Evolutionary conservation across 2,888 invertebrate genomes (phyloP).

Genomic region (Altica lythri): DNA sequence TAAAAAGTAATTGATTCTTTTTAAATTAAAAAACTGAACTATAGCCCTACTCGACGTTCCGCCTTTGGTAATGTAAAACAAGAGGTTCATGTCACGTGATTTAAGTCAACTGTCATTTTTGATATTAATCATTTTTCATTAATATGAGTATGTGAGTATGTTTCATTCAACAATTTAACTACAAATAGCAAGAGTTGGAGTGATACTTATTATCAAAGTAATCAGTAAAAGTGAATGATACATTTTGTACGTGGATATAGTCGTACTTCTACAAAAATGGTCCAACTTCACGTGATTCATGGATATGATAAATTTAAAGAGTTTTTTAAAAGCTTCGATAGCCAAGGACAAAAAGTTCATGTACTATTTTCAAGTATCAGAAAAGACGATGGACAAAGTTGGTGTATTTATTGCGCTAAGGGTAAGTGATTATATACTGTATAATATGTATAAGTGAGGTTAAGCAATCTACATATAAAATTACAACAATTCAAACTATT

Average conservation of each 20-base stretch:
- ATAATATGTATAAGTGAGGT: not conserved
- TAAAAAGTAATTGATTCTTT: no score
- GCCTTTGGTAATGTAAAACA: not conserved
- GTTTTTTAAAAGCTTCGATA: constrained; percentile 62
- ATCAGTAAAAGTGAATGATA: not conserved
- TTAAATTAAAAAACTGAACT: no score
- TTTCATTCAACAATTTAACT: no score
- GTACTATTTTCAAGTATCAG: constrained; percentile 72
- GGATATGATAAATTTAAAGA: constrained; percentile 68
- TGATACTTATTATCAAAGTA: no score
- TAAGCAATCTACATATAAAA: not conserved
- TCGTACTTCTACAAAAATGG: no score
- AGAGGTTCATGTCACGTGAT: not conserved
- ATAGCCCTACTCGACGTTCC: no score
- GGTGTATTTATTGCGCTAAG: constrained; percentile 88
- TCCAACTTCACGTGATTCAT: constrained; percentile 57
- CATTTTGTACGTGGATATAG: constrained; percentile 2
- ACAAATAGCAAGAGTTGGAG: no score
- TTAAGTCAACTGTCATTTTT: no score
- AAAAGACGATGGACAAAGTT: constrained; percentile 71
- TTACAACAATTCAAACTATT: no score
- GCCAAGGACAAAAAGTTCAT: constrained; percentile 56
- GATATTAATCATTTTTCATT: no score
- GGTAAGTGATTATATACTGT: constrained; percentile 62
- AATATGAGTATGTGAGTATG: no score